phyloP scores from a whole-genome alignment of 2,888 invertebrate species.

The Parelbella ahira region DNA sequence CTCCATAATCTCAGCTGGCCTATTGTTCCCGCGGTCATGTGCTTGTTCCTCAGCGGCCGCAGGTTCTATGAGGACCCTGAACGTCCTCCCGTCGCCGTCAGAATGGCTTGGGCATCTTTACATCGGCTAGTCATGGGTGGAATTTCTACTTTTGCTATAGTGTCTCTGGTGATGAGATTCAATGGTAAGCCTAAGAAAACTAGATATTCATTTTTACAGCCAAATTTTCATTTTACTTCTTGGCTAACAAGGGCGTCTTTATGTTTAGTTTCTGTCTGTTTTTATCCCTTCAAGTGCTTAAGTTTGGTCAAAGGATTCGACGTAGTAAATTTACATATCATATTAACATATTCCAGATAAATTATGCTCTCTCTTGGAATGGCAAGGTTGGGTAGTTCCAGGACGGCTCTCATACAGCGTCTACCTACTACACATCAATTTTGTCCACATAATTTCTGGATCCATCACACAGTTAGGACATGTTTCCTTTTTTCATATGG shows the following conservation, averaged over 20 bases:
- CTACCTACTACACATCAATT: conserved; percentile 27
- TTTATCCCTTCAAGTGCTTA: too few relatives aligned
- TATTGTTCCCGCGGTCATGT: conserved; percentile 11
- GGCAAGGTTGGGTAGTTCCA: conserved; percentile 34
- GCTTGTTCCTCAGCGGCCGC: conserved; percentile 19
- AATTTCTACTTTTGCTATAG: conserved; percentile 9
- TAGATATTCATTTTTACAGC: too few relatives aligned
- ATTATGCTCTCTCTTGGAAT: conserved; percentile 17
- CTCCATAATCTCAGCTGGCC: conserved; percentile 17
- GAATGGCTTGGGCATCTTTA: conserved; percentile 23
- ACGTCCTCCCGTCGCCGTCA: conserved; percentile 3
- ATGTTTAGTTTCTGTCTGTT: too few relatives aligned
- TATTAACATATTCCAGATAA: conserved; percentile 5
- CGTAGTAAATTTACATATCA: too few relatives aligned
- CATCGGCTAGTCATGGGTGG: conserved; percentile 16
- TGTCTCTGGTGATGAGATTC: conserved; percentile 9
- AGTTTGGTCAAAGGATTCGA: too few relatives aligned
- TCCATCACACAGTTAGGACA: conserved; percentile 18
- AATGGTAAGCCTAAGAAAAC: conserved; percentile 1
- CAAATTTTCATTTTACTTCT: too few relatives aligned
- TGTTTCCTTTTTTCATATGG: conserved; percentile 26
- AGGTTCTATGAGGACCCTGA: conserved; percentile 21
- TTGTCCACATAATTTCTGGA: conserved; percentile 23
- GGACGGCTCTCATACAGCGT: conserved; percentile 31
- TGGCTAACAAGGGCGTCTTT: too few relatives aligned